Conservation (phyloP, 2,888 invertebrate species). For the Andrena camellia region DNA sequence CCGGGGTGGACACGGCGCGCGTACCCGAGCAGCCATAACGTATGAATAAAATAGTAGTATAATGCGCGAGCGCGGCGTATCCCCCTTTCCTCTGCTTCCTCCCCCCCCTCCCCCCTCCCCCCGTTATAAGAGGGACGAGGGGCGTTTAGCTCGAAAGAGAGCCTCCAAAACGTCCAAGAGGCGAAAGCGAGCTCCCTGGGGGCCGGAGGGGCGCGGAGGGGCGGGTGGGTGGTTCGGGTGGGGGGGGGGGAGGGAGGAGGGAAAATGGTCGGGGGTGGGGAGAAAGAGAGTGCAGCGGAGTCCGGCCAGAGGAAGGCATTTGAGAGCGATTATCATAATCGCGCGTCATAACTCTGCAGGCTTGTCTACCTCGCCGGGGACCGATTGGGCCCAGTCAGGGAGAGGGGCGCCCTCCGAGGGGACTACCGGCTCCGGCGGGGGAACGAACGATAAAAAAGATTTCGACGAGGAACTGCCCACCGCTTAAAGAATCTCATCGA, state of each 20-base stretch:
- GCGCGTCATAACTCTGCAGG: constrained; percentile 81
- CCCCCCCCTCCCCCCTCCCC: background rate
- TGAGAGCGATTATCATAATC: constrained; percentile 82
- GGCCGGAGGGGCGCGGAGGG: background rate
- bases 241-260: constrained; percentile 17
- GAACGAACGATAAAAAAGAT: constrained; percentile 63
- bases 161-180: constrained; percentile 33
- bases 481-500: constrained; percentile 77
- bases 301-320: constrained; percentile 72
- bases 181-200: constrained; percentile 14
- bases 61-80: constrained; percentile 70
- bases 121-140: background rate
- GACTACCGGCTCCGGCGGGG: constrained; percentile 70
- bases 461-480: constrained; percentile 68
- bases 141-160: constrained; percentile 30
- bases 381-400: constrained; percentile 72
- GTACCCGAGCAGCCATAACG: constrained; percentile 50
- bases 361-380: constrained; percentile 76
- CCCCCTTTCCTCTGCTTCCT: background rate
- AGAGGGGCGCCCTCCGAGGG: constrained; percentile 53
- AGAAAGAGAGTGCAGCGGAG: constrained; percentile 61
- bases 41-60: constrained; percentile 79
- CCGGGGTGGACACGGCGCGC: constrained; percentile 8
- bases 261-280: constrained; percentile 34
- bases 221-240: constrained; percentile 20